phyloP scores from a whole-genome alignment of 2,888 invertebrate species.

The Petrolisthes cinctipes region DNA sequence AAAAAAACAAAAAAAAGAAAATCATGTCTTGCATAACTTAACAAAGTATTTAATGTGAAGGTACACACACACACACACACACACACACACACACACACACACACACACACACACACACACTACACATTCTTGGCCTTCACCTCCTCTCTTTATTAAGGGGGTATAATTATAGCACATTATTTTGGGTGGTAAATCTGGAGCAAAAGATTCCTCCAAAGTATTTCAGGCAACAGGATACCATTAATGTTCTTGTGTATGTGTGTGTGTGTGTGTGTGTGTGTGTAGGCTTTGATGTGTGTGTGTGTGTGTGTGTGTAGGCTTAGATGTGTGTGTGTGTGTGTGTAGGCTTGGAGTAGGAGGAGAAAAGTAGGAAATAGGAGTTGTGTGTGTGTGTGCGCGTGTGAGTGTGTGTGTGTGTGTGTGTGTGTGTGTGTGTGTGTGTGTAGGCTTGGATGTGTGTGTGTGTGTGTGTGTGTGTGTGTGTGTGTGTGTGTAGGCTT shows the following conservation, averaged over 20 bases:
- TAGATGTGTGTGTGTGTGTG: neutral
- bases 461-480: neutral
- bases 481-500: neutral
- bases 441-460: neutral
- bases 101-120: conserved; percentile 14
- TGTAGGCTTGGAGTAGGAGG: no score
- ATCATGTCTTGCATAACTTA: no score
- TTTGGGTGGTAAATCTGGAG: no score
- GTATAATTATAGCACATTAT: no score
- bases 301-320: neutral
- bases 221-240: neutral
- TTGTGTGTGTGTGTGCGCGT: neutral
- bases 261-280: neutral
- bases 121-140: neutral
- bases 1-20: no score
- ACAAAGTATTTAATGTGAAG: neutral
- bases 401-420: conserved; percentile 15
- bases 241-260: no score
- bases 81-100: neutral
- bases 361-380: no score
- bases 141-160: neutral
- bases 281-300: conserved; percentile 8
- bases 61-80: neutral
- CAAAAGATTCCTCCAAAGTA: no score
- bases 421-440: neutral